Evolutionary conservation across 2,797 vertebrate species (phyloP), one percentile per base, ranked within the genome.

Genomic region (Arnoldichthys spilopterus): DNA sequence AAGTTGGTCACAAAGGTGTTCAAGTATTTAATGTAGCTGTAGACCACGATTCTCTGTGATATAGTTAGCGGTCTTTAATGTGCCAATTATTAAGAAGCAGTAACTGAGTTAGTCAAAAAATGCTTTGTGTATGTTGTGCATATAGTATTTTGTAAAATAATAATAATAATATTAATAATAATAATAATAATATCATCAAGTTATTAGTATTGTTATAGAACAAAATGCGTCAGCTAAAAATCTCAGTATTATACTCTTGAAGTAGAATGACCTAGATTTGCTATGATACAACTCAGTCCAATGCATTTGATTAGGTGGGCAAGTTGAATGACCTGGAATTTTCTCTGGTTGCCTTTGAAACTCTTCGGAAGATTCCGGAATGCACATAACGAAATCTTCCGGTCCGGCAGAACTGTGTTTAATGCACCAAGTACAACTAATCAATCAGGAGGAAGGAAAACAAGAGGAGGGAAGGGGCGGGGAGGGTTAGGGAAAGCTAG

Each of bases 61-160:
- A 88, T 90, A 91, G 91, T 92, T 95, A 93, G 90, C 91, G 88
- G 93, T 94, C 92, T 92, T 92, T 89, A 94, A 95, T 90, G 97
- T 98, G 96, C 97, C 97, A 98, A 97, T 92, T 95, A 95, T 93
- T 91, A 86, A 94, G 87, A 95, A 96, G 92, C 94, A 93, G 94
- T 92, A 94, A 93, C 89, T 90, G 88, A 93, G 90, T 91, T 94
- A 95, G 91, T 94, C 20, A 30, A 61, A 84, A 87, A 90, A 88
- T 92, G 94, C 96, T 96, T 93, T 94, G 91, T 96, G 93, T 94
- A 94, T 95, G 94, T 94, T 92, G 94, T 96, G 95, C 94, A 95
- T 95, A 87, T 90, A 90, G 89, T 91, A 95, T 96, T 96, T 95
- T 93, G 89, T 95, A 95, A 95, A 91, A 93, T 77, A 72, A 88